phyloP scores from a whole-genome alignment of 2,888 invertebrate genomes.

The Eupithecia pulchellata region DNA sequence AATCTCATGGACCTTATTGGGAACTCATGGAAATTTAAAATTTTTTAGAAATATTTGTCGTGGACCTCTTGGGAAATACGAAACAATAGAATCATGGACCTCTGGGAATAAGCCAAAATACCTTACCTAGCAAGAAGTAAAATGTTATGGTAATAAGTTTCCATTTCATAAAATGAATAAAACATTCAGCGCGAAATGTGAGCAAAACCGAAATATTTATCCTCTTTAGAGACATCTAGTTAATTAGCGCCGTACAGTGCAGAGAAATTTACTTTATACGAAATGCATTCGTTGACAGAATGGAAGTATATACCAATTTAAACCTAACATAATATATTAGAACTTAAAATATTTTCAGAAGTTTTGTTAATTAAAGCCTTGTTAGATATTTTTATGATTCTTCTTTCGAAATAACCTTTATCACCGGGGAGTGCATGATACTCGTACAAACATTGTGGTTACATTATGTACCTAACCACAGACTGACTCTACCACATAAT shows the following conservation, averaged over 20 bases:
- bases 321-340: neutral
- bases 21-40: too few species aligned
- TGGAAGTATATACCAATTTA: neutral
- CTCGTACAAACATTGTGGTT: neutral
- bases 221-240: slow-evolving; percentile 19
- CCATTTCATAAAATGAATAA: slow-evolving; percentile 24
- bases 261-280: neutral
- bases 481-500: slow-evolving; percentile 3
- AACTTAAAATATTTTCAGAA: neutral
- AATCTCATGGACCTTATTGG: too few species aligned
- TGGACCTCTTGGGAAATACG: too few species aligned
- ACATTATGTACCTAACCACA: neutral
- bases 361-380: too few species aligned
- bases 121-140: neutral
- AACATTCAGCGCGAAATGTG: slow-evolving; percentile 22
- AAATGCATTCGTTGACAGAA: neutral
- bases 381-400: too few species aligned
- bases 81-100: too few species aligned
- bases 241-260: slow-evolving; percentile 18
- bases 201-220: slow-evolving; percentile 29
- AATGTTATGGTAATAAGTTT: slow-evolving; percentile 29
- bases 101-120: too few species aligned
- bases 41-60: too few species aligned
- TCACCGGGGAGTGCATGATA: neutral
- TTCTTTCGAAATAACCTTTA: too few species aligned